phyloP scores from a whole-genome alignment of 1,140 invertebrate genomes.

The Hydropsyche tenuis region DNA sequence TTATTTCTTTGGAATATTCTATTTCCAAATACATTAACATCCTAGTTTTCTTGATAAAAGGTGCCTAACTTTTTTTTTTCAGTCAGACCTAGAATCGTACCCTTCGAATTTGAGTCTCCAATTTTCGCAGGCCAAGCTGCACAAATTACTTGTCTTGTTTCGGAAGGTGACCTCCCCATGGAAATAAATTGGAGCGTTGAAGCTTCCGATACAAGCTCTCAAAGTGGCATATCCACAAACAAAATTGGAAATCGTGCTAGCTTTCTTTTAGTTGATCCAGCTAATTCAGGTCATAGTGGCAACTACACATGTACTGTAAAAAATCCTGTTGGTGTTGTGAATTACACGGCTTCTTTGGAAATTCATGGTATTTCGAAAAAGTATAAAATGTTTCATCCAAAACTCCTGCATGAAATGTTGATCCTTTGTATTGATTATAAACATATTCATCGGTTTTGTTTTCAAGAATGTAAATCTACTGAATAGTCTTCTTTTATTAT shows the following conservation, averaged over 20 bases:
- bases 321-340: constrained; percentile 70
- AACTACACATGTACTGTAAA: constrained; percentile 78
- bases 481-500: constrained; percentile 4
- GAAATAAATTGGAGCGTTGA: constrained; percentile 78
- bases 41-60: background rate
- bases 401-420: too few species aligned
- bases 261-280: constrained; percentile 61
- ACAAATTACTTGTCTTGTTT: constrained; percentile 75
- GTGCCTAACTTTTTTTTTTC: constrained; percentile 59
- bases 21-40: constrained; percentile 5
- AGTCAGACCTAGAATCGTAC: constrained; percentile 76
- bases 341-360: constrained; percentile 66
- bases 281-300: constrained; percentile 68
- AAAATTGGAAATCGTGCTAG: constrained; percentile 63
- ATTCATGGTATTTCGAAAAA: constrained; percentile 61
- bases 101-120: constrained; percentile 73
- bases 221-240: constrained; percentile 66
- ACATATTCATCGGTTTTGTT: background rate
- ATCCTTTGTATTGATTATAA: too few species aligned
- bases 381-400: background rate
- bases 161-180: constrained; percentile 84
- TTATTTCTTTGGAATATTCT: background rate
- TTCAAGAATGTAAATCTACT: background rate
- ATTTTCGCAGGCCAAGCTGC: constrained; percentile 75
- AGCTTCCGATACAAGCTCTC: constrained; percentile 67